Evolutionary conservation across 2,113 vertebrate species (phyloP).

Genomic region (Sigmodon hispidus): DNA sequence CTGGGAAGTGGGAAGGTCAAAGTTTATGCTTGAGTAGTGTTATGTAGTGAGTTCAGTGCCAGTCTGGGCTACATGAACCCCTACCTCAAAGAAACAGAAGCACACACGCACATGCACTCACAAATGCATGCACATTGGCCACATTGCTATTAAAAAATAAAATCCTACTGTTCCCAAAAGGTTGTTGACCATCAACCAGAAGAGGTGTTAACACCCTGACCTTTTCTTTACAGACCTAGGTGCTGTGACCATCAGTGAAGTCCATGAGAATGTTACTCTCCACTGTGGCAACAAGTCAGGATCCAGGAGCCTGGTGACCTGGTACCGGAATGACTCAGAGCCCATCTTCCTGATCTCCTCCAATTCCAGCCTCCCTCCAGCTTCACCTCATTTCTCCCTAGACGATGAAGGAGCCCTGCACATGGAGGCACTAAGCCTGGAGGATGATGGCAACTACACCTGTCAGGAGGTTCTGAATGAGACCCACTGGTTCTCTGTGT

Average conservation of each 20-base stretch:
- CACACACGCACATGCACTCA: no score
- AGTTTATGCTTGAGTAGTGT: neutral
- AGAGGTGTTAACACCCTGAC: neutral
- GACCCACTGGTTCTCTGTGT: conserved; percentile 77
- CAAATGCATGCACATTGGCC: neutral
- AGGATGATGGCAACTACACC: conserved; percentile 89
- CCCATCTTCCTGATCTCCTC: conserved; percentile 82
- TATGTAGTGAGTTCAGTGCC: neutral
- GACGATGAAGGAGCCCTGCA: conserved; percentile 83
- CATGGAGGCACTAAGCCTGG: conserved; percentile 77
- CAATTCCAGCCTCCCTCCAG: conserved; percentile 33
- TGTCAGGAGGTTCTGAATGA: conserved; percentile 83
- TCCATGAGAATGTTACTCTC: conserved; percentile 82
- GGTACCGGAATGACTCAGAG: conserved; percentile 81
- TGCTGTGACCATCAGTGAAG: conserved; percentile 78
- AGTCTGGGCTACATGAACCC: no score
- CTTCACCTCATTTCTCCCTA: conserved; percentile 79
- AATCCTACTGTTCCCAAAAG: neutral
- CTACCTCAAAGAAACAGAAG: no score
- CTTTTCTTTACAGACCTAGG: conserved; percentile 73
- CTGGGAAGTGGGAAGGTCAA: neutral
- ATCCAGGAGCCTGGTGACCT: conserved; percentile 78
- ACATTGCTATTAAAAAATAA: neutral
- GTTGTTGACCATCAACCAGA: neutral
- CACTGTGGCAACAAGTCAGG: conserved; percentile 82